Conservation (phyloP, 2,113 vertebrate species). For the Leucopsar rothschildi region DNA sequence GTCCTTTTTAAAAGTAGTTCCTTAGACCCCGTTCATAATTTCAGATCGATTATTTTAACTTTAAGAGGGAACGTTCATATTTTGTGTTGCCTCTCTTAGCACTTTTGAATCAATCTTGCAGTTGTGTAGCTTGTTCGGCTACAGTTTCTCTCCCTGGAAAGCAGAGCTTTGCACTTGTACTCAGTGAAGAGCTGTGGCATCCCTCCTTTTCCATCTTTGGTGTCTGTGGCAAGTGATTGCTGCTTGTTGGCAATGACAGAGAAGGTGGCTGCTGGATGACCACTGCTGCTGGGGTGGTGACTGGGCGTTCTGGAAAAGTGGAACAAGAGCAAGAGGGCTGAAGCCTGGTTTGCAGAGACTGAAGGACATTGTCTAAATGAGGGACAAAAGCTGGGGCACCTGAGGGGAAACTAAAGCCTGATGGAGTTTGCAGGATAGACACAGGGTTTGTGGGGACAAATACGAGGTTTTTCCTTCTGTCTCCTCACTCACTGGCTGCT, state of each 20-base stretch:
- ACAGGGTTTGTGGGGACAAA: neutral
- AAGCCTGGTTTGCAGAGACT: neutral
- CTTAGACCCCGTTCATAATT: neutral
- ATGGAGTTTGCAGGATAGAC: neutral
- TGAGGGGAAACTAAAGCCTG: neutral
- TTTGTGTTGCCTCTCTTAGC: neutral
- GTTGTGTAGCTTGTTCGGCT: neutral
- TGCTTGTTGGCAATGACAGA: fast-evolving
- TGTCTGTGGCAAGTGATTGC: neutral
- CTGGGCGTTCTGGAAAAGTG: neutral
- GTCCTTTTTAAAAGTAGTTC: neutral
- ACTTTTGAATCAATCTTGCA: neutral
- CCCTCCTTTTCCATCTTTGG: neutral
- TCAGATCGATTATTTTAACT: neutral
- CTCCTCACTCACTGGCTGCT: neutral
- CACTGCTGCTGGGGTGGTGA: neutral
- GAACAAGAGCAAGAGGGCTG: neutral
- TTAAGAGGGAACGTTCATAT: neutral
- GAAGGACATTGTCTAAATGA: fast-evolving
- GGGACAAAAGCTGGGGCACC: neutral
- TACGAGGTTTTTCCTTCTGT: neutral
- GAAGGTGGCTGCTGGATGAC: neutral
- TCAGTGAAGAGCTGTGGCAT: neutral
- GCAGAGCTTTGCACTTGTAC: neutral
- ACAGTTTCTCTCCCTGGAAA: neutral